These are phyloP conservation scores for Lepidonotus clava DNA, from an alignment of 2,888 invertebrate species.

Conservation along the genomic window DNA sequence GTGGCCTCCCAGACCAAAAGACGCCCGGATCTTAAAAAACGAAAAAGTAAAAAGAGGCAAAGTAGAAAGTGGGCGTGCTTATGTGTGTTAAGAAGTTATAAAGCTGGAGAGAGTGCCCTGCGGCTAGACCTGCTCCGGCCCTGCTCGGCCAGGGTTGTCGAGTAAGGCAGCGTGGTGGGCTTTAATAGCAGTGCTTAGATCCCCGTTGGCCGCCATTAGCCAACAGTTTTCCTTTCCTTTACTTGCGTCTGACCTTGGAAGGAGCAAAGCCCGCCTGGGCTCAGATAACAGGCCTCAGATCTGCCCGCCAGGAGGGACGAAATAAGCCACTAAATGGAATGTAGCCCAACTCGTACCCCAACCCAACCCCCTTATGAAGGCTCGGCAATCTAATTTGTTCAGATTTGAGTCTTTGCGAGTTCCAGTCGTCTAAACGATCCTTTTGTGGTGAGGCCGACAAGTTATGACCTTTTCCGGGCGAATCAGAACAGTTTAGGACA, in stretches of 20 bases:
- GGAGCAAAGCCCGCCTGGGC: background rate
- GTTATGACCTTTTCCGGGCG: background rate
- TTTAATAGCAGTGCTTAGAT: slow-evolving; percentile 6
- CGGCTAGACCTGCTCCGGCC: background rate
- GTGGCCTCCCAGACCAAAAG: background rate
- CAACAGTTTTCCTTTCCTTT: background rate
- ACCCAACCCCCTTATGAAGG: no score
- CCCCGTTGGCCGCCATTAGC: slow-evolving; percentile 1
- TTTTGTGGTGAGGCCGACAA: slow-evolving; percentile 11
- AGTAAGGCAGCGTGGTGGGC: no score
- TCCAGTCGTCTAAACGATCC: slow-evolving; percentile 15
- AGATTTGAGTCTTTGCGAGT: background rate
- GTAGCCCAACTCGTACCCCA: background rate
- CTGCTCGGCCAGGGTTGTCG: background rate
- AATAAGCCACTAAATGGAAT: slow-evolving; percentile 4
- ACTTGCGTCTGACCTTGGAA: background rate
- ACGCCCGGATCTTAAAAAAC: background rate
- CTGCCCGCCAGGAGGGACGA: background rate
- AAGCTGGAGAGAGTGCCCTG: background rate
- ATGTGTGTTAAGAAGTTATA: background rate
- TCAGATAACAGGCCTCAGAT: background rate
- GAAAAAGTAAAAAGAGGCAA: background rate
- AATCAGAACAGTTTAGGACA: slow-evolving; percentile 15
- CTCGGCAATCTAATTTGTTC: slow-evolving; percentile 27
- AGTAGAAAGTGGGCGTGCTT: background rate